phyloP scores from a whole-genome alignment of 2,888 invertebrate genomes.

The Eilema griseolum region DNA sequence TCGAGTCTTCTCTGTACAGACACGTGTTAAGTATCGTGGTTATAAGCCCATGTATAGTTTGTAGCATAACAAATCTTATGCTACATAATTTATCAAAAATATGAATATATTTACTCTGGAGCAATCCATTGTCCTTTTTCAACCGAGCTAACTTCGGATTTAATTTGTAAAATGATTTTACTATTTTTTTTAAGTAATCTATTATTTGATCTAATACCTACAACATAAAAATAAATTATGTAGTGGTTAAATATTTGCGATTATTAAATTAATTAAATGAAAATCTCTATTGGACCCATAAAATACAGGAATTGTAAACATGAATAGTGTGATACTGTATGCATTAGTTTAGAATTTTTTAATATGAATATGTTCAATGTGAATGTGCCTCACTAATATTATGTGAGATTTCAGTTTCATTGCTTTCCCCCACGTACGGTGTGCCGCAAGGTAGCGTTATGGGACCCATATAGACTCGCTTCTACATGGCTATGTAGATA shows the following conservation, averaged over 20 bases:
- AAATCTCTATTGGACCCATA: too few species aligned
- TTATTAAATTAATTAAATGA: too few species aligned
- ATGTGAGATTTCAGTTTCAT: neutral
- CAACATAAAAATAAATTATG: constrained; percentile 51
- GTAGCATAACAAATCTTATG: constrained; percentile 85
- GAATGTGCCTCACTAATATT: neutral
- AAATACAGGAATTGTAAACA: too few species aligned
- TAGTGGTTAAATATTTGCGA: too few species aligned
- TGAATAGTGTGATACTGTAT: too few species aligned
- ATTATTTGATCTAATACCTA: constrained; percentile 88
- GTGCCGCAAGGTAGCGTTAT: neutral
- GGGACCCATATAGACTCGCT: neutral
- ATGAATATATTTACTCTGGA: constrained; percentile 81
- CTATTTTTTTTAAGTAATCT: constrained; percentile 83
- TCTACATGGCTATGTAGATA: neutral
- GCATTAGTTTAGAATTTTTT: too few species aligned
- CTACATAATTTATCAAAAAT: constrained; percentile 85
- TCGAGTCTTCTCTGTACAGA: constrained; percentile 86
- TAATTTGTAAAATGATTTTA: constrained; percentile 83
- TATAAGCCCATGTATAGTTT: constrained; percentile 85
- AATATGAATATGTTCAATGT: too few species aligned
- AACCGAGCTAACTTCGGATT: constrained; percentile 82
- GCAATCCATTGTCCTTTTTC: constrained; percentile 75
- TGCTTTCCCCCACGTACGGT: neutral
- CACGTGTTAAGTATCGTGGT: constrained; percentile 83